Conservation (phyloP, 2,797 vertebrate genomes). For the Anolis apletophallus region DNA sequence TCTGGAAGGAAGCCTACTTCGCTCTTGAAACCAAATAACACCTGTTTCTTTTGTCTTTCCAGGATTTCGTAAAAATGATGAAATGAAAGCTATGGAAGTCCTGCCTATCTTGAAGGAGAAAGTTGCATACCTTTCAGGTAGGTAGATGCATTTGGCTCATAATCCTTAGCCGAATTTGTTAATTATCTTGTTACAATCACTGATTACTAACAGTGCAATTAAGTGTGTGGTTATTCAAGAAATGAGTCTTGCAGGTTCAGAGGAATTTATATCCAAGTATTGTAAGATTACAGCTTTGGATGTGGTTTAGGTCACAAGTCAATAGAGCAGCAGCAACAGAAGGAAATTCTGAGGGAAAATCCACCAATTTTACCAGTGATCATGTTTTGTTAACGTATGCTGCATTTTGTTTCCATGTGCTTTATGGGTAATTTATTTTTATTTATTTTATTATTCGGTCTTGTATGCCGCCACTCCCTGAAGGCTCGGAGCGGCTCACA, state of each 20-base stretch:
- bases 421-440: too few species aligned
- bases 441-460: too few species aligned
- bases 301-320: neutral
- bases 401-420: neutral
- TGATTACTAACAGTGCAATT: neutral
- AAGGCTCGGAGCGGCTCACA: too few species aligned
- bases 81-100: conserved; percentile 98
- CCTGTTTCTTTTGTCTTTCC: conserved; percentile 56
- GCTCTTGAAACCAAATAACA: conserved; percentile 34
- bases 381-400: too few species aligned
- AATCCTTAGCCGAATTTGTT: neutral
- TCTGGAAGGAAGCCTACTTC: neutral
- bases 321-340: neutral
- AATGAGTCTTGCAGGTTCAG: neutral
- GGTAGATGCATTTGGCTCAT: neutral
- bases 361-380: neutral
- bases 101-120: conserved; percentile 98
- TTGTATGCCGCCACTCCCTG: too few species aligned
- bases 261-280: neutral
- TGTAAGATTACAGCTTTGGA: too few species aligned
- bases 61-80: conserved; percentile 98
- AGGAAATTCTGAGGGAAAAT: neutral
- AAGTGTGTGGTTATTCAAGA: neutral
- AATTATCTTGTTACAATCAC: neutral
- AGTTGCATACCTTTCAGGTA: conserved; percentile 98